phyloP scores from a whole-genome alignment of 2,113 vertebrate genomes.

The Dicaeum eximium region DNA sequence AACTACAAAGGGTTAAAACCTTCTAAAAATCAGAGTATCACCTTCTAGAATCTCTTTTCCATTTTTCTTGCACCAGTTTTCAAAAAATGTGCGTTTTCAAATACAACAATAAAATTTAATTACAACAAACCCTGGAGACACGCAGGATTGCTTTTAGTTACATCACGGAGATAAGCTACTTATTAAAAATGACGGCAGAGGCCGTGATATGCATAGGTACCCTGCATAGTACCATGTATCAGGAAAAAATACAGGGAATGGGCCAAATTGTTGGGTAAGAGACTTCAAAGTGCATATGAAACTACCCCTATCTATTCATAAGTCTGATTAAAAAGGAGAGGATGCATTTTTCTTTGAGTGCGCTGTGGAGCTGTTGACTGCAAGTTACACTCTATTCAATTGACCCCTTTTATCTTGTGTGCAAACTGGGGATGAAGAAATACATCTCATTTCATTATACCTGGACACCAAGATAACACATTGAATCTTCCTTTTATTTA shows the following conservation, averaged over 20 bases:
- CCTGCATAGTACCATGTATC: neutral
- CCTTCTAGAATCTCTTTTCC: neutral
- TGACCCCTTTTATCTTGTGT: neutral
- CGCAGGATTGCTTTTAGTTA: conserved; percentile 40
- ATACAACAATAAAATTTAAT: conserved; percentile 57
- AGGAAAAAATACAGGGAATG: neutral
- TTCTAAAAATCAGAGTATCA: neutral
- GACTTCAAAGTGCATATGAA: neutral
- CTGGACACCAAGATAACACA: neutral
- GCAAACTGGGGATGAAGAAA: neutral
- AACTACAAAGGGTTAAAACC: conserved; percentile 24
- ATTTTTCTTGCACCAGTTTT: conserved; percentile 12
- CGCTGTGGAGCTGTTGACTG: neutral
- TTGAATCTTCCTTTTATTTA: neutral
- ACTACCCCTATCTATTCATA: neutral
- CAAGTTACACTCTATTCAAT: neutral
- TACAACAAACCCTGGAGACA: conserved; percentile 44
- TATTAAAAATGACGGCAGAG: conserved; percentile 43
- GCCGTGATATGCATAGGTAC: conserved; percentile 25
- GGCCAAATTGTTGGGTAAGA: neutral
- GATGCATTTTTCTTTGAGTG: neutral
- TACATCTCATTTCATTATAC: neutral
- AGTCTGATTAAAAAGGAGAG: neutral
- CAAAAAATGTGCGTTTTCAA: conserved; percentile 38
- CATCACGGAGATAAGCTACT: conserved; percentile 43